Conservation (phyloP, 2,113 vertebrate genomes). For the Indri indri region DNA sequence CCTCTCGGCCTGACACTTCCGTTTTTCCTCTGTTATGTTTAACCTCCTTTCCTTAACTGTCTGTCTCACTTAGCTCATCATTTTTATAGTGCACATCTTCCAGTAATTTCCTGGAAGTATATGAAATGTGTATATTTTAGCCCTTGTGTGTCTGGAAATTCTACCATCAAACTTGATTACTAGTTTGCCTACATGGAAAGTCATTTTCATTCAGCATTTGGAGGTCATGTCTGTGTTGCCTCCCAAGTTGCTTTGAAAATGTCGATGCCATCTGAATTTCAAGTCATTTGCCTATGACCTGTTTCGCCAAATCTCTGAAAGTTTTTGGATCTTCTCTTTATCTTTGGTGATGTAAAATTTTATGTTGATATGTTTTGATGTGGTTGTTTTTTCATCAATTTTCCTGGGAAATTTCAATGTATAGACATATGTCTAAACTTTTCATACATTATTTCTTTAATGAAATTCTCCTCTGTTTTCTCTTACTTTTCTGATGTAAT, state of each 20-base stretch:
- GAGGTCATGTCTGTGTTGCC: neutral
- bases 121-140: neutral
- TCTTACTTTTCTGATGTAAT: neutral
- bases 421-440: neutral
- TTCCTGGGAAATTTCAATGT: neutral
- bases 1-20: neutral
- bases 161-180: neutral
- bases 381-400: neutral
- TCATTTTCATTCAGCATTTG: neutral
- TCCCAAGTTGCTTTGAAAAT: neutral
- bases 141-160: neutral
- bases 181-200: neutral
- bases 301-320: neutral
- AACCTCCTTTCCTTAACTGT: neutral
- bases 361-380: neutral
- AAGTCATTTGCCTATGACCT: neutral
- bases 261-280: neutral
- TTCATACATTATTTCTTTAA: neutral
- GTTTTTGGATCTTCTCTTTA: neutral
- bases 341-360: neutral
- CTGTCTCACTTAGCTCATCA: neutral
- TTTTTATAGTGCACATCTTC: neutral
- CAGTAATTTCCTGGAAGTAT: neutral
- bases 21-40: neutral
- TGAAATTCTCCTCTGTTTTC: neutral